Evolutionary conservation across 2,113 vertebrate genomes (phyloP).

Genomic region (Xenopus borealis): DNA sequence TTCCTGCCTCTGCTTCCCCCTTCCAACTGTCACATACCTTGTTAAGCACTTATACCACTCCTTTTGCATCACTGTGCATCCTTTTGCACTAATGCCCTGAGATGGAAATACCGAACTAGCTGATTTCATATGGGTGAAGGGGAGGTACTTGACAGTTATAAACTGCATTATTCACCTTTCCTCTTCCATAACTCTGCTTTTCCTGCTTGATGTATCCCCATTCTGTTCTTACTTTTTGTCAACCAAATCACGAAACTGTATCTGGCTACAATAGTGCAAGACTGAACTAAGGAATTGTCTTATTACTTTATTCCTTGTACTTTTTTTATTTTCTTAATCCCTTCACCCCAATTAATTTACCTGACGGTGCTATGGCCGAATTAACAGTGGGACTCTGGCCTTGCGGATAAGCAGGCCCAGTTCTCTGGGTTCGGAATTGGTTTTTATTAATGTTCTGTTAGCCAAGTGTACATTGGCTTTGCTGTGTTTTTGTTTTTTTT

Average conservation of each 20-base stretch:
- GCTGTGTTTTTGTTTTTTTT: constrained; percentile 51
- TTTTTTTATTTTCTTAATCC: neutral
- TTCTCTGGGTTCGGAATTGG: constrained; percentile 61
- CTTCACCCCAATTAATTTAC: constrained; percentile 43
- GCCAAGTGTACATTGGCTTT: constrained; percentile 73
- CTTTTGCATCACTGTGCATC: constrained; percentile 7
- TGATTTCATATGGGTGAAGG: neutral
- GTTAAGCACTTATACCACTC: constrained; percentile 1
- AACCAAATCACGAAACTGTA: constrained; percentile 32
- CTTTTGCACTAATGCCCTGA: neutral
- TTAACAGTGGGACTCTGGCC: constrained; percentile 49
- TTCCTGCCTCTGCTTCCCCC: neutral
- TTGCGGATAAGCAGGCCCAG: constrained; percentile 47
- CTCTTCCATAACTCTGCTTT: neutral
- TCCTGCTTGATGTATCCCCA: constrained; percentile 31
- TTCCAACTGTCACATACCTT: neutral
- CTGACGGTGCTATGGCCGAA: constrained; percentile 74
- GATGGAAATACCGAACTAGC: neutral
- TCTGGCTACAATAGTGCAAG: constrained; percentile 39
- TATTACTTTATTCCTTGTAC: neutral
- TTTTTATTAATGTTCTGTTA: constrained; percentile 74
- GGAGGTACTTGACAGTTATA: constrained; percentile 13
- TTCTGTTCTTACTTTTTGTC: no score
- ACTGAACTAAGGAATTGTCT: neutral
- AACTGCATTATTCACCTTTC: constrained; percentile 9